Evolutionary conservation across 2,113 vertebrate species (phyloP), one percentile per base, ranked within the genome.

Genomic region (Neodon shergylaensis): DNA sequence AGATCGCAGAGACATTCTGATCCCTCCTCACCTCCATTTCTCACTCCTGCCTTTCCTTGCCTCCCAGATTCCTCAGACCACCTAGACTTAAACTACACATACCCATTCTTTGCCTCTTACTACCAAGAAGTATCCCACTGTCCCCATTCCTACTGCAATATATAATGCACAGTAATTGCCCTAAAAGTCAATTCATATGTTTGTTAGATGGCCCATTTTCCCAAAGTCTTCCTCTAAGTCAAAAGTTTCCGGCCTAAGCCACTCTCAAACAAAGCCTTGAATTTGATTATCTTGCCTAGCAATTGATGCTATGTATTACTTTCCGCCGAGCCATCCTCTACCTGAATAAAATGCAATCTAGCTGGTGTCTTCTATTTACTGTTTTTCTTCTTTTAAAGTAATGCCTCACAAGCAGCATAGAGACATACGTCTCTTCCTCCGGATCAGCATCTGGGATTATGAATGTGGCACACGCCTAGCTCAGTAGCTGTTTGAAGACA

Each of bases 401-500:
- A 74, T 93, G 39, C 17, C 72, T 49, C 74, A 2, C 68, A 79
- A 94, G 0, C 17, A 42, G 65, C 31, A 58, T 9, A n/a, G 81
- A 6, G 79, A 7, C 6, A 28, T 70, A 28, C 66, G 65, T 24
- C 81, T 81, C 13, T 63, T 44, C 73, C 86, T 87, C 54, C 63
- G 33, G 13, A 26, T 74, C 1, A 74, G 26, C 65, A 36, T 13
- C 47, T 87, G 33, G 36, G 87, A 63, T 33, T 36, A 47, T 83
- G 79, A 79, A 12, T 2, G 44, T 76, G 81, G 49, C 11, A 88
- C 24, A 33, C 58, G 82, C 52, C n/a, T 44, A 66, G 11, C 19
- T 76, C 10, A 85, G 63, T 39, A 91, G 79, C n/a, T 86, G 28
- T 87, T 88, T 61, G 39, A 92, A 63, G 92, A 68, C 84, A 65